Evolutionary conservation across 2,888 invertebrate species (phyloP).

Genomic region (Incurvaria masculella): DNA sequence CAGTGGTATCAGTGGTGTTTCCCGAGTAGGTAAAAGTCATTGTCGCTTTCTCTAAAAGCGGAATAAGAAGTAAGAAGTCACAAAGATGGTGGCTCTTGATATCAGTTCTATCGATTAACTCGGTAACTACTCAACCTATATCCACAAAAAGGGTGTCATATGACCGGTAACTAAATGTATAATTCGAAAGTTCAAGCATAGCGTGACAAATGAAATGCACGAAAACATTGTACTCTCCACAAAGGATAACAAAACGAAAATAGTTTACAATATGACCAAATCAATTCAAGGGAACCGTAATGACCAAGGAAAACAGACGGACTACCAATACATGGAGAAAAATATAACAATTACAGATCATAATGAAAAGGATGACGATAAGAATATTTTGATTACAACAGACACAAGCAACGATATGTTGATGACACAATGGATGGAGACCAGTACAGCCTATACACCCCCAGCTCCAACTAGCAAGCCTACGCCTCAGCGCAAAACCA

Average conservation of each 20-base stretch:
- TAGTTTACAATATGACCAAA: slow-evolving; percentile 44
- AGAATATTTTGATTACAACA: slow-evolving; percentile 36
- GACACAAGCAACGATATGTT: slow-evolving; percentile 45
- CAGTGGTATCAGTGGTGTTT: no score
- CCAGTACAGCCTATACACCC: slow-evolving; percentile 29
- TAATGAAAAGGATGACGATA: slow-evolving; percentile 32
- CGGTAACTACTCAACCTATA: no score
- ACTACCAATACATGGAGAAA: slow-evolving; percentile 45
- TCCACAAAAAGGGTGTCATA: no score
- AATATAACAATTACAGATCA: slow-evolving; percentile 43
- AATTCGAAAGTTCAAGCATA: no score
- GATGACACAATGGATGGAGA: slow-evolving; percentile 39
- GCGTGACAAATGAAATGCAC: neutral
- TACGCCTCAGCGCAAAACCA: slow-evolving; percentile 30
- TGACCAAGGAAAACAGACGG: slow-evolving; percentile 36
- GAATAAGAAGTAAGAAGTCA: no score
- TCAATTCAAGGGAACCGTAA: slow-evolving; percentile 42
- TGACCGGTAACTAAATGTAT: no score
- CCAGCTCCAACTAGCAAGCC: slow-evolving; percentile 24
- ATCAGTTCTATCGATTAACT: no score
- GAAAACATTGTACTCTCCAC: neutral
- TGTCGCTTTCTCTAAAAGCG: no score
- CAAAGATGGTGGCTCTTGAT: no score
- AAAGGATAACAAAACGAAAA: slow-evolving; percentile 39
- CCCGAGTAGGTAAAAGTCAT: no score